These are phyloP conservation scores for Mionectes olivaceus DNA, from an alignment of 2,797 vertebrate genomes.

Conservation along the genomic window DNA sequence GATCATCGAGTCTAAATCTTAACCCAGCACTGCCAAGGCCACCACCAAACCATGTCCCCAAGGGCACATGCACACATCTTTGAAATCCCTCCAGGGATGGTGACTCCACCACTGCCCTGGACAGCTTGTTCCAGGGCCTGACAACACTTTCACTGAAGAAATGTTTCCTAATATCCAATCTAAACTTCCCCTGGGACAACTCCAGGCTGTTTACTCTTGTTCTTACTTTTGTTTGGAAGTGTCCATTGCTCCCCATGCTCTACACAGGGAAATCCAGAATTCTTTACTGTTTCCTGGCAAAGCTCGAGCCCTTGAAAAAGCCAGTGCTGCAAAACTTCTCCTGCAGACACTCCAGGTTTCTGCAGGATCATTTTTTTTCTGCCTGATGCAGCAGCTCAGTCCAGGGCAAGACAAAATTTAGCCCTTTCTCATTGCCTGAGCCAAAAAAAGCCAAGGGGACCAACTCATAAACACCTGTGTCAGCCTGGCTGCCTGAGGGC, in stretches of 20 bases:
- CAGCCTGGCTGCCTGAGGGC: background rate
- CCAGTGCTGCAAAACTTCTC: rapidly evolving
- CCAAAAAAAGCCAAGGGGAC: background rate
- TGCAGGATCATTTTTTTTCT: background rate
- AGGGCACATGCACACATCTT: rapidly evolving
- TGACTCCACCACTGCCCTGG: background rate
- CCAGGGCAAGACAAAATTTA: background rate
- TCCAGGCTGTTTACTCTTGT: background rate
- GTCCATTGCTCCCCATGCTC: rapidly evolving
- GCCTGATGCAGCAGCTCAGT: background rate
- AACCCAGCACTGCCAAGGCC: background rate
- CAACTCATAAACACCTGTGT: rapidly evolving
- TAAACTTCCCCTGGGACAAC: background rate
- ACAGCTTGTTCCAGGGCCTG: background rate
- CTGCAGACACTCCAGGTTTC: background rate
- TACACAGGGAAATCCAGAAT: background rate
- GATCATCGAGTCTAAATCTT: background rate
- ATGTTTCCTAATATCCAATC: background rate
- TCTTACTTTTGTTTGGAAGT: background rate
- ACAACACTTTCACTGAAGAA: background rate
- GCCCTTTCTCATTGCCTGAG: background rate
- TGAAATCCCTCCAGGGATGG: background rate
- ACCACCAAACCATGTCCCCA: too few relatives aligned
- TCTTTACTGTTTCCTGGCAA: background rate
- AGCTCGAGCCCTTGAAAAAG: background rate